Evolutionary conservation across 2,888 invertebrate genomes (phyloP).

Genomic region (Phanerotoma sp.): DNA sequence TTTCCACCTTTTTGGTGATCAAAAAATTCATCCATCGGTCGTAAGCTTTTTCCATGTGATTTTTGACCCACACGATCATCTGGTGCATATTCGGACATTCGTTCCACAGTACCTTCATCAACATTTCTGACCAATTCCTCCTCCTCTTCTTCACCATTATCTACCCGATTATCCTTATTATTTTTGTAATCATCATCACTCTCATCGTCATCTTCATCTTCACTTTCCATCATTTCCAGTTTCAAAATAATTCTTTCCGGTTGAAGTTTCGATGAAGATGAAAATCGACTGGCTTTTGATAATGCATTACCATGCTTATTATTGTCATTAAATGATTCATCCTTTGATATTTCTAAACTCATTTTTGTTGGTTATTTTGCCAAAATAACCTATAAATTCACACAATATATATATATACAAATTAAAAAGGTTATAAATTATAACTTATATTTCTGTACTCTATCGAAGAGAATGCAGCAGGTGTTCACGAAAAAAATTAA

Average conservation of each 20-base stretch:
- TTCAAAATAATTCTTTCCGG: conserved; percentile 46
- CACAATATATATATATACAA: no score
- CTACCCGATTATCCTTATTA: conserved; percentile 26
- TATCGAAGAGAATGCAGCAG: no score
- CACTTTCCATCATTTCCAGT: conserved; percentile 38
- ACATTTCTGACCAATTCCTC: conserved; percentile 4
- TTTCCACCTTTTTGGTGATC: no score
- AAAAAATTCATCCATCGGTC: neutral
- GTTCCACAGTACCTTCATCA: conserved; percentile 25
- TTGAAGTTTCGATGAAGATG: conserved; percentile 28
- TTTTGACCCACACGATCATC: conserved; percentile 36
- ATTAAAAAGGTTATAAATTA: no score
- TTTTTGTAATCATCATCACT: conserved; percentile 37
- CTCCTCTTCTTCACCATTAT: conserved; percentile 26
- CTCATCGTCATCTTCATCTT: conserved; percentile 45
- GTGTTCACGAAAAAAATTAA: no score
- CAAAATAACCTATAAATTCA: no score
- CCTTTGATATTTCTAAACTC: conserved; percentile 10
- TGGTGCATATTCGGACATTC: conserved; percentile 37
- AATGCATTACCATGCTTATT: no score
- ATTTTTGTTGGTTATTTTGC: no score
- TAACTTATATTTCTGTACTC: no score
- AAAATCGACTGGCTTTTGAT: no score
- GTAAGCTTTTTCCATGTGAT: neutral
- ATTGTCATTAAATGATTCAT: neutral